Evolutionary conservation across 2,888 invertebrate species (phyloP).

Genomic region (Netelia melanura): DNA sequence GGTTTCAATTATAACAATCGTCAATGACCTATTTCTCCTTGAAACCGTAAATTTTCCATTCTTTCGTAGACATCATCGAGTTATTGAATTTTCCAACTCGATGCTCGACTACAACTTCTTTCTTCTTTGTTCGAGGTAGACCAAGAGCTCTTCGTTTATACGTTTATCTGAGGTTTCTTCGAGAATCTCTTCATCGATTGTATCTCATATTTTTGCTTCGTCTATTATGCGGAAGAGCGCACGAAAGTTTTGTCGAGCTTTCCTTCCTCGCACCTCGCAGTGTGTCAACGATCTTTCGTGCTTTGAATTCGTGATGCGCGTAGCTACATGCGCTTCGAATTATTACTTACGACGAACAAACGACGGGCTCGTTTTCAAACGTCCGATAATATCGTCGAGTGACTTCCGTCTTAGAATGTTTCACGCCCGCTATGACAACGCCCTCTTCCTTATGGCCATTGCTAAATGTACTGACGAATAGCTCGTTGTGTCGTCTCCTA

Average conservation of each 20-base stretch:
- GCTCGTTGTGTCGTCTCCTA: conserved; percentile 23
- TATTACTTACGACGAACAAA: conserved; percentile 34
- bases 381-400: conserved; percentile 58
- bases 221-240: conserved; percentile 19
- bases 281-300: conserved; percentile 64
- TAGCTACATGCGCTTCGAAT: neutral
- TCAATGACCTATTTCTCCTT: neutral
- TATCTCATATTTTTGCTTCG: neutral
- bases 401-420: conserved; percentile 60
- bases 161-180: neutral
- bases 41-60: neutral
- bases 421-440: conserved; percentile 48
- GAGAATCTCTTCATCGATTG: neutral
- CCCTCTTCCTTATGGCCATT: conserved; percentile 4
- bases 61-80: neutral
- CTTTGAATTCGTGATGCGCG: conserved; percentile 50
- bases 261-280: conserved; percentile 23
- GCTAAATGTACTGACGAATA: conserved; percentile 18
- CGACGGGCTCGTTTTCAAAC: conserved; percentile 51
- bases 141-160: neutral
- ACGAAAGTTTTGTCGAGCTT: conserved; percentile 16
- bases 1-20: neutral
- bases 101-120: too few species aligned
- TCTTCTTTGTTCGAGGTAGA: conserved; percentile 18
- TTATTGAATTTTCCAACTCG: neutral